Evolutionary conservation across 2,797 vertebrate species (phyloP).

Genomic region (Sebastes goodei): DNA sequence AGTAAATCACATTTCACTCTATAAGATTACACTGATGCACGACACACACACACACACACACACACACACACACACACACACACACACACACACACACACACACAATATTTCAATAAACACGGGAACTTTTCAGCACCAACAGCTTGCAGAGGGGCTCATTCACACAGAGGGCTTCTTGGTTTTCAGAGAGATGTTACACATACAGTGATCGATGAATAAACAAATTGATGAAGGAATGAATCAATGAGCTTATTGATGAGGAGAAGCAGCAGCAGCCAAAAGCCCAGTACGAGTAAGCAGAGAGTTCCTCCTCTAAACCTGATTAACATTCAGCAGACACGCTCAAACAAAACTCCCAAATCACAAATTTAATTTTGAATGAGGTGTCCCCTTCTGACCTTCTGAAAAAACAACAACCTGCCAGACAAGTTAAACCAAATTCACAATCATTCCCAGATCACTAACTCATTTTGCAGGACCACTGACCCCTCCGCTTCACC

Average conservation of each 20-base stretch:
- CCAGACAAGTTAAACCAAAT: neutral
- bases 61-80: too few relatives aligned
- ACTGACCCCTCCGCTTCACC: neutral
- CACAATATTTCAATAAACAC: neutral
- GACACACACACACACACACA: too few relatives aligned
- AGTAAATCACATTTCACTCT: neutral
- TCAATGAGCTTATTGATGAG: accelerated
- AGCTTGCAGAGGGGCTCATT: constrained; percentile 29
- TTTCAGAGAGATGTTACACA: constrained; percentile 22
- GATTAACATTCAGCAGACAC: neutral
- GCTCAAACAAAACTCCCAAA: neutral
- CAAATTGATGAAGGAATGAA: neutral
- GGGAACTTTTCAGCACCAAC: neutral
- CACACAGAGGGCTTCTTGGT: constrained; percentile 65
- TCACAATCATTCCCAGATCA: neutral
- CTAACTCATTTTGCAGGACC: neutral
- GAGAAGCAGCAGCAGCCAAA: neutral
- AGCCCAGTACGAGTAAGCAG: neutral
- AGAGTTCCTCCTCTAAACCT: neutral
- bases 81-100: too few relatives aligned
- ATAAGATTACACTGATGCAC: neutral
- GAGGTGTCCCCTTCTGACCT: too few relatives aligned
- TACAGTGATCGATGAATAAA: neutral
- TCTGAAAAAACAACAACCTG: too few relatives aligned
- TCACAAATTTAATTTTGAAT: neutral